Percentiles rank a stretch among this genome's conserved stretches.
phyloP scores from a whole-genome alignment of 2,113 vertebrate species.

The Leptosomus discolor region DNA sequence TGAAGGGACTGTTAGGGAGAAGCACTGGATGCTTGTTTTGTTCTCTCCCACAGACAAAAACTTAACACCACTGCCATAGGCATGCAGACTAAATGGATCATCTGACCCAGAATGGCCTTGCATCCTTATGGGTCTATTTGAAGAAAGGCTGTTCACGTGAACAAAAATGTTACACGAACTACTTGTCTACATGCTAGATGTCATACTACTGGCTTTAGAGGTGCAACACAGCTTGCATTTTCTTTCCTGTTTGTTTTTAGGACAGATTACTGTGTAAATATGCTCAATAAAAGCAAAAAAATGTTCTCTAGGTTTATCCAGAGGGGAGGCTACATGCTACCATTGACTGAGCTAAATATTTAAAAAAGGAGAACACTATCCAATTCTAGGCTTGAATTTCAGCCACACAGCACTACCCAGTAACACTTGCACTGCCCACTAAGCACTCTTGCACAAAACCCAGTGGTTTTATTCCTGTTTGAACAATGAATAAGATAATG shows the following conservation, averaged over 20 bases:
- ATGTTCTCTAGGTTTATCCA: background rate
- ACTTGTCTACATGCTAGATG: background rate
- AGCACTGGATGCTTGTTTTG: background rate
- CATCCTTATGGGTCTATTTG: background rate
- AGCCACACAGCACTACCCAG: background rate
- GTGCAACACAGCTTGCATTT: fast-evolving
- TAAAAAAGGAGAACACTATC: background rate
- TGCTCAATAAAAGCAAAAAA: background rate
- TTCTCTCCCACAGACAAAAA: background rate
- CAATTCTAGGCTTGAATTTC: slow-evolving; percentile 27
- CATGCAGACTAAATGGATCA: background rate
- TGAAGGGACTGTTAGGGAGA: background rate
- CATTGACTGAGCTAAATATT: background rate
- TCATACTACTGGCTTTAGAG: background rate
- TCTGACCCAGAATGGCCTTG: background rate
- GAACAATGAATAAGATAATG: background rate
- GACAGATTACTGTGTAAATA: background rate
- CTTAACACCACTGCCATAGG: background rate
- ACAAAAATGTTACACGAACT: background rate
- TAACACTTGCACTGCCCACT: background rate
- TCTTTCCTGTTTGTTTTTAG: background rate
- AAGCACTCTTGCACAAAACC: background rate
- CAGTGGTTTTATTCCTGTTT: background rate
- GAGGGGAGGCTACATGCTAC: background rate
- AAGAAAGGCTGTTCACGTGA: background rate